Evolutionary conservation across 2,113 vertebrate species (phyloP), one percentile per base, ranked within the genome.

Genomic region (Aphelocoma coerulescens): DNA sequence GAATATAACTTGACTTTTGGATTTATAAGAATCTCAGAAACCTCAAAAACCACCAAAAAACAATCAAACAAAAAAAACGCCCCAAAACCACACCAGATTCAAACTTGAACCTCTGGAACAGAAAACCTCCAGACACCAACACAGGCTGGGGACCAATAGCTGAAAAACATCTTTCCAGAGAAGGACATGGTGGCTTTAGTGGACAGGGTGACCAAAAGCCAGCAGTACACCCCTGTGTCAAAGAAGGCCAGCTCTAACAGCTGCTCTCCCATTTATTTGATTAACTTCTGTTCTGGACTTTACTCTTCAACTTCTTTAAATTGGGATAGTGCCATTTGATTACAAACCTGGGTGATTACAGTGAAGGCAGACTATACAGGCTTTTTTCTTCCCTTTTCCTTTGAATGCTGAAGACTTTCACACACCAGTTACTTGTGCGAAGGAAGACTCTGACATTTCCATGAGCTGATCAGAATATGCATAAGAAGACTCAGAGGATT

Each of bases 381-480:
- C 33, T 69, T 92, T 90, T 85, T 85, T 66, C 14, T 37, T 68
- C 24, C 37, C 6, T 84, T 48, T 39, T 51, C 37, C 46, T 82
- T 83, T 80, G 61, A 67, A 39, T 59, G 39, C 43, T 88, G 87
- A 91, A 91, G 72, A 69, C 19, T 83, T 96, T 62, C 82, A 68
- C 72, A 80, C 55, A 72, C n/a, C 57, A 83, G n/a, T 66, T 83
- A 41, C 3, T 4, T 68, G 41, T 80, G 78, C 0, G 4, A 90
- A 93, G 75, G 4, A 90, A 93, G 75, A 88, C 32, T 54, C 44
- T 88, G 85, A 46, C 63, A 83, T 88, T 94, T 96, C 68, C 43
- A 51, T 44, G 48, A 91, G 59, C 43, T 93, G n/a, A 89, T 95
- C 43, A 78, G 86, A 97, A 84, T 91, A 91, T 89, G 55, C 61